Evolutionary conservation across 2,888 invertebrate genomes (phyloP), one percentile per base, ranked within the genome.

Genomic region (Notodonta dromedarius): DNA sequence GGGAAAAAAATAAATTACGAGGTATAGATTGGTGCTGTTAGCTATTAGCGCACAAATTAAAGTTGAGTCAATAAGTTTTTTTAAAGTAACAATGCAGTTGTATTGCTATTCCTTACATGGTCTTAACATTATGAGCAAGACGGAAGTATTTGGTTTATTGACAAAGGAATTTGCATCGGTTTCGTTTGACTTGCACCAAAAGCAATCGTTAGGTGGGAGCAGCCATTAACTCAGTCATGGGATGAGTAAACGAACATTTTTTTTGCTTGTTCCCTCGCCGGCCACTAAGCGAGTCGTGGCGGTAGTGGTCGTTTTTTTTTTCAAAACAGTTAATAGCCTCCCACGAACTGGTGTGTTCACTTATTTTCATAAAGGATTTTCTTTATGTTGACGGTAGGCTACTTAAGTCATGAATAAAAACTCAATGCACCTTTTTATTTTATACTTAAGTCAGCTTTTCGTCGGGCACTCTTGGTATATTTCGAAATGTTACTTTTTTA

Each of bases 161-260:
- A 24, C 24, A 24, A 24, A 24, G 1, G 2, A 24, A 24, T 35
- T 35, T 2, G 6, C 5, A n/a, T 1, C 24, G 2, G 2, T 46
- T n/a, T 59, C 57, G 54, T 54, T 0, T 58, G 8, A 40, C 60
- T 71, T 76, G 59, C 5, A 46, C 63, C 65, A 56, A n/a, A 48
- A 16, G 9, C 16, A n/a, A 11, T 16, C 58, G 65, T 63, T 77
- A 78, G 79, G 78, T 82, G 79, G 77, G 81, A 76, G 79, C 78
- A 76, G 71, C 82, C 81, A 86, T 87, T 87, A 87, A 86, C 85
- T 80, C 73, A 74, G 84, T 85, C 85, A 87, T 84, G 74, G 84
- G 83, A 80, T 80, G 81, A 79, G 80, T 73, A 80, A 82, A 76
- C 77, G 74, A 76, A 76, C 65, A 68, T 77, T 74, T 84, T 85